phyloP scores from a whole-genome alignment of 2,113 vertebrate genomes.

The Chlamydotis undulata region DNA sequence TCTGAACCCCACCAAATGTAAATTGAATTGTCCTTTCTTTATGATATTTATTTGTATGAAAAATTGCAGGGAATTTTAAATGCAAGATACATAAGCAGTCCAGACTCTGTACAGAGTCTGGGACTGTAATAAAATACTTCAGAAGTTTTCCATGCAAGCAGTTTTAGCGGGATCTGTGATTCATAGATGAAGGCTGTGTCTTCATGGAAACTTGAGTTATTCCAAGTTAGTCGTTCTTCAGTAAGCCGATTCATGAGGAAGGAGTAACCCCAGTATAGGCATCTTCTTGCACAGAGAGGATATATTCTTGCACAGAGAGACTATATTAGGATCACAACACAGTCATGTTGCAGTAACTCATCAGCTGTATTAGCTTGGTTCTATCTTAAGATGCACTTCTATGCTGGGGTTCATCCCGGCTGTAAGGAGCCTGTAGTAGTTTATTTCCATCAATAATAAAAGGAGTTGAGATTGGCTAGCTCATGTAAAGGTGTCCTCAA shows the following conservation, averaged over 20 bases:
- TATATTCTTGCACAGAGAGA: not conserved
- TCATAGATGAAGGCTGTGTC: not conserved
- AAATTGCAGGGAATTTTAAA: not conserved
- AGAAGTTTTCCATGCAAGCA: not conserved
- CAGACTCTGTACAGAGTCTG: not conserved
- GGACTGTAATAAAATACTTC: not conserved
- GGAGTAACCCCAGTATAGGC: not conserved
- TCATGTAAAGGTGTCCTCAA: not conserved
- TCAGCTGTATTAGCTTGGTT: not conserved
- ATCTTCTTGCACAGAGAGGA: not conserved
- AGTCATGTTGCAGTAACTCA: not conserved
- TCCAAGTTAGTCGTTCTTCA: not conserved
- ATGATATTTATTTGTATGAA: not conserved
- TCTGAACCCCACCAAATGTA: conserved; percentile 8
- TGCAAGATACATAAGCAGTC: not conserved
- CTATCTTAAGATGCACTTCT: not conserved
- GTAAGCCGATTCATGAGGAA: not conserved
- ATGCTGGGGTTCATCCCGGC: not conserved
- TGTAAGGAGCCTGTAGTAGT: not conserved
- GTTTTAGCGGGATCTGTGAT: not conserved
- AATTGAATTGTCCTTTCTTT: conserved; percentile 29
- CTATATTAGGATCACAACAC: not conserved
- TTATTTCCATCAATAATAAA: not conserved
- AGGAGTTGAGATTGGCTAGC: not conserved
- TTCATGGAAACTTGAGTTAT: not conserved